Percentiles rank a stretch among this genome's conserved stretches.
phyloP scores from a whole-genome alignment of 2,888 invertebrate species.

The Drosophila neonasuta region DNA sequence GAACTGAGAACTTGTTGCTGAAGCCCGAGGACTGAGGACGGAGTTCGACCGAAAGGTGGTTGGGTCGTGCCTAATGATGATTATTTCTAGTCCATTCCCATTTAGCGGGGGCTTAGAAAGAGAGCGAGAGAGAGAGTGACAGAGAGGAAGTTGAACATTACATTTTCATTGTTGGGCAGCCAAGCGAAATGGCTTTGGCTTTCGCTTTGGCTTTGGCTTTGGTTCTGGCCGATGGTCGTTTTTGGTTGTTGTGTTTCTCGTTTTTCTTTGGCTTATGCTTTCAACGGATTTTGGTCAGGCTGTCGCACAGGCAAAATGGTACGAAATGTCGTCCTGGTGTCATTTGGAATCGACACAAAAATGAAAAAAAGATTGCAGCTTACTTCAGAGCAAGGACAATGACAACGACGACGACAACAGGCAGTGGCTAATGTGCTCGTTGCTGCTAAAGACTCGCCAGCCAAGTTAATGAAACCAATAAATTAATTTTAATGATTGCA shows the following conservation, averaged over 20 bases:
- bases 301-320: constrained; percentile 58
- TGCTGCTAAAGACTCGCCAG: constrained; percentile 65
- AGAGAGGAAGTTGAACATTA: constrained; percentile 47
- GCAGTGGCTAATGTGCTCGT: constrained; percentile 60
- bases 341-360: constrained; percentile 64
- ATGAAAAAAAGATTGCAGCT: constrained; percentile 56
- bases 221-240: constrained; percentile 15
- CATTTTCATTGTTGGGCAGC: constrained; percentile 75
- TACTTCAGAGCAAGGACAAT: constrained; percentile 23
- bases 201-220: not conserved
- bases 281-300: constrained; percentile 71
- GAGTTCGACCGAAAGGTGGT: constrained; percentile 36
- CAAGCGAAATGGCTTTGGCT: constrained; percentile 67
- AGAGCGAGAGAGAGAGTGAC: not conserved
- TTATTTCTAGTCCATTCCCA: constrained; percentile 72
- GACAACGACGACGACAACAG: constrained; percentile 4
- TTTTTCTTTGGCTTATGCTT: constrained; percentile 67
- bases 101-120: constrained; percentile 50
- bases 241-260: constrained; percentile 29
- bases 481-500: constrained; percentile 79
- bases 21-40: constrained; percentile 14
- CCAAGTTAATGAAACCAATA: constrained; percentile 80
- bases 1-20: constrained; percentile 56
- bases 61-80: constrained; percentile 67
- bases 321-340: constrained; percentile 66